Percentiles rank a stretch among this genome's conserved stretches.
Conservation (phyloP, 1,140 invertebrate genomes). For the Pseudoatta argentina region DNA sequence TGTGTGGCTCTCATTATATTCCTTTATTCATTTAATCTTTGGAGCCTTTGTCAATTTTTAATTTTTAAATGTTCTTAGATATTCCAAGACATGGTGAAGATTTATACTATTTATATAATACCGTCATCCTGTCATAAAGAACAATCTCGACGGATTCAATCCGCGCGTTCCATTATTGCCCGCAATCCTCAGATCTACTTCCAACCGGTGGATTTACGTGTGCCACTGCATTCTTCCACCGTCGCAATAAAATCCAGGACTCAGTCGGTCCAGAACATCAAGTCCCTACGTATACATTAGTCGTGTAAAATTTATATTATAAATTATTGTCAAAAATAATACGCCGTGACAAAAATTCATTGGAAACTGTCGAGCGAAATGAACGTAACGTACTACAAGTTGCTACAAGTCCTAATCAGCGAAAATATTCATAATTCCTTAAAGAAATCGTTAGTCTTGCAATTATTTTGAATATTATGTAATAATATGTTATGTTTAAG, state of each 20-base stretch:
- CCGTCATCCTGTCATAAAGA: not conserved
- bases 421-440: not conserved
- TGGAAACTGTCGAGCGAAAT: not conserved
- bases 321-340: conserved; percentile 36
- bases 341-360: conserved; percentile 5
- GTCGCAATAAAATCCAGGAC: conserved; percentile 20
- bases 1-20: no score
- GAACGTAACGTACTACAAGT: not conserved
- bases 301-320: not conserved
- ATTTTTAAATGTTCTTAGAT: not conserved
- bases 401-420: not conserved
- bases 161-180: not conserved
- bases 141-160: not conserved
- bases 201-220: conserved; percentile 17
- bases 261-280: not conserved
- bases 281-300: not conserved
- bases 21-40: no score
- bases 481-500: no score
- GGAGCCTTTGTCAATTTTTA: no score
- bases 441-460: not conserved
- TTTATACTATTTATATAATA: not conserved
- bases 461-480: not conserved
- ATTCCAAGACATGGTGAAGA: not conserved
- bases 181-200: conserved; percentile 9
- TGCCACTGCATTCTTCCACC: not conserved